Conservation (phyloP, 2,797 vertebrate species). For the Champsocephalus esox region DNA sequence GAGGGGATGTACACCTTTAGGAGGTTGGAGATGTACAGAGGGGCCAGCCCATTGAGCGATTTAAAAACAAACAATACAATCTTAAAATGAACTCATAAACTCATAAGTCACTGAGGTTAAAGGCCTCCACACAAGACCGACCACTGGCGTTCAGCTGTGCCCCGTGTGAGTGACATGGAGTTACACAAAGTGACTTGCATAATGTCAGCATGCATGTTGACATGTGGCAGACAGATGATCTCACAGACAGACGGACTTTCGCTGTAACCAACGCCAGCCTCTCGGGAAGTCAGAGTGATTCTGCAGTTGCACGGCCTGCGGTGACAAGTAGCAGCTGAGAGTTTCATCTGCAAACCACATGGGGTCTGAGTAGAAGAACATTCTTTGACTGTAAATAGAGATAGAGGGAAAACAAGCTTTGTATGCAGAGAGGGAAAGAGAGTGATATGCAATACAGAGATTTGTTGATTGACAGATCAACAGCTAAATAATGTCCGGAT, state of each 20-base stretch:
- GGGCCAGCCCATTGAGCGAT: too few relatives aligned
- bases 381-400: constrained; percentile 27
- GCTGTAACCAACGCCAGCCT: constrained; percentile 25
- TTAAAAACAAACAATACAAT: too few relatives aligned
- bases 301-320: constrained; percentile 26
- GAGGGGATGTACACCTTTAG: too few relatives aligned
- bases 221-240: constrained; percentile 52
- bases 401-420: not conserved
- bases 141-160: constrained; percentile 11
- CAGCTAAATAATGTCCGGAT: not conserved
- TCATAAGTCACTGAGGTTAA: constrained; percentile 12
- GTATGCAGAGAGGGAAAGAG: not conserved
- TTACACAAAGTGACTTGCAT: constrained; percentile 33
- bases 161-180: not conserved
- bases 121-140: not conserved
- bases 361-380: constrained; percentile 29
- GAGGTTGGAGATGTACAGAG: too few relatives aligned
- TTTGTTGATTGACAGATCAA: constrained; percentile 16
- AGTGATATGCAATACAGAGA: constrained; percentile 7
- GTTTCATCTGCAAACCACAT: constrained; percentile 18
- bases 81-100: too few relatives aligned
- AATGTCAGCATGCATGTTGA: constrained; percentile 44
- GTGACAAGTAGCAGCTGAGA: constrained; percentile 47
- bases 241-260: constrained; percentile 39
- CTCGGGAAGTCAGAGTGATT: constrained; percentile 15